Base-by-base conservation (phyloP, 2,113 vertebrate species). In the Centropus unirufus region DNA sequence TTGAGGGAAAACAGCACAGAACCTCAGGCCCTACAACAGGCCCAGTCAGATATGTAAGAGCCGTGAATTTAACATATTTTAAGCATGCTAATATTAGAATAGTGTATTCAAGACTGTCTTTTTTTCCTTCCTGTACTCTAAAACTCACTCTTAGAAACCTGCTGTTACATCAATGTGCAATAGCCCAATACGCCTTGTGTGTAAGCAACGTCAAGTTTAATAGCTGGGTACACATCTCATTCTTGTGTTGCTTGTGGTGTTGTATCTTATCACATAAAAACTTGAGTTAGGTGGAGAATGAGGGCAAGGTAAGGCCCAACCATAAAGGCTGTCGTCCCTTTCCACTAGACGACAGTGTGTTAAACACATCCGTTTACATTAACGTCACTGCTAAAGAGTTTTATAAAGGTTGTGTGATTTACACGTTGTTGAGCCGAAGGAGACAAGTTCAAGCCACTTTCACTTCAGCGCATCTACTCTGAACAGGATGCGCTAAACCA, bases 1-100 rank as follows among this genome's bases (percentile, higher is more conserved):
- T 88, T 63, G 59, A 81, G 76, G 73, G 93, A 94, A 91, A 95
- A 86, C 26, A 67, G 84, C 59, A 61, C 29, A 74, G 79, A 40
- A 90, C 49, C 46, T 80, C 83, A 61, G 59, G 67, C 61, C 78
- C 66, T 57, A 27, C 54, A 86, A 85, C 85, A 94, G 55, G 22
- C 88, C 11, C 0, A 4, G n/a, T 83, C 75, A 74, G 64, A 20
- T 58, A 32, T 49, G 32, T 19, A 66, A 46, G 39, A 80, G 44
- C 75, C 80, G 75, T 68, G 73, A 90, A 49, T 70, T 86, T 59
- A 44, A 55, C 22, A 44, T 23, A 47, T 32, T 55, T 58, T 0
- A 2, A 51, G 66, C 29, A 26, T n/a, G 27, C 20, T 40, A 29
- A 61, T 47, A 67, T 49, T 3, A 46, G 64, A 74, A 47, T n/a